These are phyloP conservation scores for Sardinella longiceps DNA, from an alignment of 2,797 vertebrate species.

Conservation along the genomic window DNA sequence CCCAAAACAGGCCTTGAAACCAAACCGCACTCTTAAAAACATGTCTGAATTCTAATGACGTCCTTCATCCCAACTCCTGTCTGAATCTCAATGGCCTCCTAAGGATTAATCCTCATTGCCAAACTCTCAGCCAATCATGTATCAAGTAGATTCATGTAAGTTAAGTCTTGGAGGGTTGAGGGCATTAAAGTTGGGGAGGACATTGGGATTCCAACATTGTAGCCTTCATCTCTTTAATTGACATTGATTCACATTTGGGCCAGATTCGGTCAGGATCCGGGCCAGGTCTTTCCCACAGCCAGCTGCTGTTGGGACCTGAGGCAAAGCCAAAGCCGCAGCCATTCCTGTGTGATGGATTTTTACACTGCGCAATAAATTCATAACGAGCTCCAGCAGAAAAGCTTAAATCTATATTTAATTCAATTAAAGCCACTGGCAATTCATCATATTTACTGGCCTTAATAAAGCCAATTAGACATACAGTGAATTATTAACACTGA, in stretches of 20 bases:
- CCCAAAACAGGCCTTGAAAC: not conserved
- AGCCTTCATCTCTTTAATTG: too few relatives aligned
- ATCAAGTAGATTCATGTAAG: too few relatives aligned
- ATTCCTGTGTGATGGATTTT: constrained; percentile 62
- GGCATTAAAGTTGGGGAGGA: too few relatives aligned
- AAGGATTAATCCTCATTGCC: too few relatives aligned
- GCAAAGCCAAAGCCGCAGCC: constrained; percentile 52
- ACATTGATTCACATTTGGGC: not conserved
- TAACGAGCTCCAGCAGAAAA: constrained; percentile 61
- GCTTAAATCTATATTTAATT: constrained; percentile 72
- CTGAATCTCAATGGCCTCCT: too few relatives aligned
- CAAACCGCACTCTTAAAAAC: too few relatives aligned
- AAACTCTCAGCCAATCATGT: too few relatives aligned
- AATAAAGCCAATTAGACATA: constrained; percentile 66
- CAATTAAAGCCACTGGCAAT: constrained; percentile 62
- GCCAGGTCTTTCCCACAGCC: not conserved
- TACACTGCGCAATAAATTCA: constrained; percentile 51
- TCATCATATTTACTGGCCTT: constrained; percentile 66
- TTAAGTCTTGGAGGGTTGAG: too few relatives aligned
- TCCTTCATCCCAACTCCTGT: too few relatives aligned
- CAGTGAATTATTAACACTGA: constrained; percentile 63
- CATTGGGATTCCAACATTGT: too few relatives aligned
- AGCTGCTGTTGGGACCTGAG: constrained; percentile 6
- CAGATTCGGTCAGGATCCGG: too few relatives aligned
- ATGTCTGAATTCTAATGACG: too few relatives aligned